phyloP scores from a whole-genome alignment of 2,113 vertebrate genomes.

The Gnathonemus echidnorhynchus region DNA sequence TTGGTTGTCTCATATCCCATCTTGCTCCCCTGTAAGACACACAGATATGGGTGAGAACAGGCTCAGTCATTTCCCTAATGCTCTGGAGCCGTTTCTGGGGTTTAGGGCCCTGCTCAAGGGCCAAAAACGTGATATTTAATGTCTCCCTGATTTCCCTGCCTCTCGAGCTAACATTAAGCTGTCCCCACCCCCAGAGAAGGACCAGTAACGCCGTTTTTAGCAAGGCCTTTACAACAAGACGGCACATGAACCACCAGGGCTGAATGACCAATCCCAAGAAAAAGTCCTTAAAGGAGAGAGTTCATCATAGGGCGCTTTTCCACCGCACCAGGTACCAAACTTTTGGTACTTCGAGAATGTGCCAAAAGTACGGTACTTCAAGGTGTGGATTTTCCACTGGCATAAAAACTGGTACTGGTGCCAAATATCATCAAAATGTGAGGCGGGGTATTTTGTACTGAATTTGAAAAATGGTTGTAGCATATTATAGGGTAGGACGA shows the following conservation, averaged over 20 bases:
- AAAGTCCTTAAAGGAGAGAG: background rate
- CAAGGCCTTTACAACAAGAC: background rate
- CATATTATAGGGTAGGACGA: no score
- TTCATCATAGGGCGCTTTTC: background rate
- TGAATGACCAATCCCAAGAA: background rate
- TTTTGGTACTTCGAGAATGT: no score
- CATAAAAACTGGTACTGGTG: no score
- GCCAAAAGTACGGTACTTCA: no score
- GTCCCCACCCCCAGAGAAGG: background rate
- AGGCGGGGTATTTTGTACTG: no score
- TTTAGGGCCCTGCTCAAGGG: background rate
- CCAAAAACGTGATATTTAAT: background rate
- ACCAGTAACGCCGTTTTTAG: background rate
- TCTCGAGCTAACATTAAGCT: background rate
- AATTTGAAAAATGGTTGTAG: no score
- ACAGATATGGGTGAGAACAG: background rate
- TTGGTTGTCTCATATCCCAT: background rate
- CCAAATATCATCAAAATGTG: no score
- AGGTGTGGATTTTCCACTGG: no score
- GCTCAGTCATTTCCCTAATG: background rate
- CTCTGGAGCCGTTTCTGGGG: background rate
- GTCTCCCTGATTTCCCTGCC: background rate
- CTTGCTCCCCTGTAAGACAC: background rate
- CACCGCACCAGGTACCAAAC: no score
- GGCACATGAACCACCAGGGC: background rate